phyloP scores from a whole-genome alignment of 2,888 invertebrate species.

The Hyposoter dolosus region DNA sequence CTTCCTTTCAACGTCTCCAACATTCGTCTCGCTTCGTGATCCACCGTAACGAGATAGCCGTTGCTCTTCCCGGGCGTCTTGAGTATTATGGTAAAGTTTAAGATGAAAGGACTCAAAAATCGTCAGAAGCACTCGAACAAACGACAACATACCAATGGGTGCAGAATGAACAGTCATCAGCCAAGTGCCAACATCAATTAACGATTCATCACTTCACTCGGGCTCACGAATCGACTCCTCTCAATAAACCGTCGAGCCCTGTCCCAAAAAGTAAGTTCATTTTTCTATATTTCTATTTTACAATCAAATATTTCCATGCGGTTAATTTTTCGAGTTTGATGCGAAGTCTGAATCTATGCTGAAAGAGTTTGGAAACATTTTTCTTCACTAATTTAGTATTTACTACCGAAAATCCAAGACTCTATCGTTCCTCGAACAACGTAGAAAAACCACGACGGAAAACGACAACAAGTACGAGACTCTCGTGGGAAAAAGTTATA shows the following conservation, averaged over 20 bases:
- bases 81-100: slow-evolving; percentile 78
- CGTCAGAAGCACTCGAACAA: slow-evolving; percentile 29
- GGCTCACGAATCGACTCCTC: not conserved
- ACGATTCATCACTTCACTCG: not conserved
- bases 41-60: slow-evolving; percentile 73
- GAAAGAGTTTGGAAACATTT: not conserved
- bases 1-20: not conserved
- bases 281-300: not conserved
- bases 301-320: not conserved
- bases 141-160: slow-evolving; percentile 19
- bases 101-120: slow-evolving; percentile 72
- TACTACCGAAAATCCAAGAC: not conserved
- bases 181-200: slow-evolving; percentile 5
- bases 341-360: not conserved
- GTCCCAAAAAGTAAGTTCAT: not conserved
- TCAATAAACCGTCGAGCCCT: not conserved
- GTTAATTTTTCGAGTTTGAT: not conserved
- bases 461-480: not conserved
- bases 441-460: not conserved
- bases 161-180: slow-evolving; percentile 36
- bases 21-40: slow-evolving; percentile 67
- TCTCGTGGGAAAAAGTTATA: slow-evolving; percentile 9
- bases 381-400: not conserved
- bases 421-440: not conserved
- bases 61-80: slow-evolving; percentile 38